phyloP scores from a whole-genome alignment of 2,113 vertebrate species.

The Sinocyclocheilus grahami region DNA sequence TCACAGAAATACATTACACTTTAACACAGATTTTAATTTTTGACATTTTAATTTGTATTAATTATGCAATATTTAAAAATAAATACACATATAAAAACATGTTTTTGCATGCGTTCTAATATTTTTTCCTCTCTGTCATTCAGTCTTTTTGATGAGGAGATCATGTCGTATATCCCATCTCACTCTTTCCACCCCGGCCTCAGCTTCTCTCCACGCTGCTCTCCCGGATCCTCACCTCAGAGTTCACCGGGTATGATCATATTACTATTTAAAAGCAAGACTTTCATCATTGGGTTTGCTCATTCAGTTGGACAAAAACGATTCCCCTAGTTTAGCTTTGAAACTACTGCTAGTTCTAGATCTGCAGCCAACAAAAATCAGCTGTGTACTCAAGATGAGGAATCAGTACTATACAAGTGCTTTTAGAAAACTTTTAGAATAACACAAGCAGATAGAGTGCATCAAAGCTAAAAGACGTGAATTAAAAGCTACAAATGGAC shows the following conservation, averaged over 20 bases:
- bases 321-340: not conserved
- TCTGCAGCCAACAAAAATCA: not conserved
- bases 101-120: not conserved
- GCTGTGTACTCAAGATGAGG: not conserved
- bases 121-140: not conserved
- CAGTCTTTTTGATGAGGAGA: constrained; percentile 98
- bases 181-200: constrained; percentile 89
- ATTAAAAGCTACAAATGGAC: not conserved
- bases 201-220: constrained; percentile 94
- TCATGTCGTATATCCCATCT: constrained; percentile 93
- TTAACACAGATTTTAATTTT: no score
- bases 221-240: constrained; percentile 93
- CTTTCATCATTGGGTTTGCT: not conserved
- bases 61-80: no score
- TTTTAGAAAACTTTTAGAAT: no score
- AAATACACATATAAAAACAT: no score
- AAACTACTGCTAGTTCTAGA: not conserved
- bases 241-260: constrained; percentile 89
- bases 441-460: no score
- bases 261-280: not conserved
- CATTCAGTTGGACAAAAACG: not conserved
- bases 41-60: no score
- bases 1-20: no score
- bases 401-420: not conserved
- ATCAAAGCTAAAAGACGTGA: not conserved